These are phyloP conservation scores for Crocallis elinguaria DNA, from an alignment of 2,888 invertebrate species.

Conservation along the genomic window DNA sequence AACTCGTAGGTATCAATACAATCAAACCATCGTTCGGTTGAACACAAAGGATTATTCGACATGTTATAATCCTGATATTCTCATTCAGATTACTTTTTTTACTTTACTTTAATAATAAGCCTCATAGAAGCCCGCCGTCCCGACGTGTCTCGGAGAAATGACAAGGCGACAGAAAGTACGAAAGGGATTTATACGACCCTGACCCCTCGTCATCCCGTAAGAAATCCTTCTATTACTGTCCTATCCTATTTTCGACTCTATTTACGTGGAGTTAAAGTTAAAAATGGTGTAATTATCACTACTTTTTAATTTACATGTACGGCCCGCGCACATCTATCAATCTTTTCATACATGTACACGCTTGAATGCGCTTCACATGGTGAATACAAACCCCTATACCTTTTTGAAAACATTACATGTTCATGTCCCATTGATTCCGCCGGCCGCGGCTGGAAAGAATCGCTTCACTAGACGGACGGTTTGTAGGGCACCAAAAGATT, in stretches of 20 bases:
- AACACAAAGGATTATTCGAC: slow-evolving; percentile 12
- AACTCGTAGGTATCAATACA: slow-evolving; percentile 8
- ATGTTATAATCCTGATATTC: slow-evolving; percentile 13
- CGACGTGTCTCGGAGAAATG: slow-evolving; percentile 19
- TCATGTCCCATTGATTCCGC: slow-evolving; percentile 13
- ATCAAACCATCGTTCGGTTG: background rate
- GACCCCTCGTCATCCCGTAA: slow-evolving; percentile 22
- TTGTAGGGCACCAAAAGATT: slow-evolving; percentile 3
- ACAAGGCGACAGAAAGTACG: slow-evolving; percentile 24
- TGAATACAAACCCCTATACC: slow-evolving; percentile 15
- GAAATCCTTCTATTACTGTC: slow-evolving; percentile 5
- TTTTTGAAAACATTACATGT: slow-evolving; percentile 13
- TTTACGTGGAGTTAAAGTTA: background rate
- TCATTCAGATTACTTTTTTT: slow-evolving; percentile 9
- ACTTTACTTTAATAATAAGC: slow-evolving; percentile 10
- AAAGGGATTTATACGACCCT: slow-evolving; percentile 26
- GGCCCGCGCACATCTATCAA: slow-evolving; percentile 25
- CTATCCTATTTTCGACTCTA: background rate
- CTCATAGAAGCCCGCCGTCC: slow-evolving; percentile 5
- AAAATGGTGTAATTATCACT: background rate
- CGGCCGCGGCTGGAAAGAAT: background rate
- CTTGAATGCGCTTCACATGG: slow-evolving; percentile 25
- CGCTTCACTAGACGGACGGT: background rate
- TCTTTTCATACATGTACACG: slow-evolving; percentile 22
- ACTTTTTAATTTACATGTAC: slow-evolving; percentile 8